Conservation (phyloP, 2,797 vertebrate species). For the Periophthalmus magnuspinnatus region DNA sequence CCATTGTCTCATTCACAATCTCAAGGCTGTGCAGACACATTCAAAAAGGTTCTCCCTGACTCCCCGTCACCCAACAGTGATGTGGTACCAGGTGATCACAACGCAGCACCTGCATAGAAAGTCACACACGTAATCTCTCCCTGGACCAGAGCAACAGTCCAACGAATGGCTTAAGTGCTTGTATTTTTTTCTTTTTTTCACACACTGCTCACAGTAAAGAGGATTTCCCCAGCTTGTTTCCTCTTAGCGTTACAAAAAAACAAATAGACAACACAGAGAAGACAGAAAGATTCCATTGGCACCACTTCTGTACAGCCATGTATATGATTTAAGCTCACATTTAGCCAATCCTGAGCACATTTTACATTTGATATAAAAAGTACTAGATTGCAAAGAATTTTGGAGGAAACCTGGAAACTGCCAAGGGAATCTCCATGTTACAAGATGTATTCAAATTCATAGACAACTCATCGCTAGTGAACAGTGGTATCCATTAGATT, state of each 20-base stretch:
- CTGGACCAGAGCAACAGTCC: slow-evolving; percentile 62
- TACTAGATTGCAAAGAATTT: background rate
- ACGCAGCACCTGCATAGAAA: slow-evolving; percentile 65
- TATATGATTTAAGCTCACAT: slow-evolving; percentile 52
- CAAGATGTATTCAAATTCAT: slow-evolving; percentile 28
- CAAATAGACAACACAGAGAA: slow-evolving; percentile 3
- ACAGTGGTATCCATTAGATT: slow-evolving; percentile 51
- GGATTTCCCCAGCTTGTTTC: slow-evolving; percentile 52
- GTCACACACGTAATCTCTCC: slow-evolving; percentile 55
- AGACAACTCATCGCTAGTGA: slow-evolving; percentile 50
- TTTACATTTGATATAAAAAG: slow-evolving; percentile 11
- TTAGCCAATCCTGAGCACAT: slow-evolving; percentile 60
- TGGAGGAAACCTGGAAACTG: slow-evolving; percentile 3
- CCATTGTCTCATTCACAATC: slow-evolving; percentile 51
- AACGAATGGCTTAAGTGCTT: slow-evolving; percentile 70
- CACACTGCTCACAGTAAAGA: slow-evolving; percentile 61
- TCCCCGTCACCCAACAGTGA: slow-evolving; percentile 54
- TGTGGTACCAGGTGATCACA: slow-evolving; percentile 60
- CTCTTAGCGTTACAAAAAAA: slow-evolving; percentile 45
- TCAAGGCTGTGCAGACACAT: slow-evolving; percentile 58
- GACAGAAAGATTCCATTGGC: slow-evolving; percentile 53
- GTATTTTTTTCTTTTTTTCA: slow-evolving; percentile 27
- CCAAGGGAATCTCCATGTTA: slow-evolving; percentile 39
- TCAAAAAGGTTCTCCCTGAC: slow-evolving; percentile 39
- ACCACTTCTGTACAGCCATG: background rate